Evolutionary conservation across 2,113 vertebrate genomes (phyloP), one percentile per base, ranked within the genome.

Genomic region (Ophthalmotilapia sp.): DNA sequence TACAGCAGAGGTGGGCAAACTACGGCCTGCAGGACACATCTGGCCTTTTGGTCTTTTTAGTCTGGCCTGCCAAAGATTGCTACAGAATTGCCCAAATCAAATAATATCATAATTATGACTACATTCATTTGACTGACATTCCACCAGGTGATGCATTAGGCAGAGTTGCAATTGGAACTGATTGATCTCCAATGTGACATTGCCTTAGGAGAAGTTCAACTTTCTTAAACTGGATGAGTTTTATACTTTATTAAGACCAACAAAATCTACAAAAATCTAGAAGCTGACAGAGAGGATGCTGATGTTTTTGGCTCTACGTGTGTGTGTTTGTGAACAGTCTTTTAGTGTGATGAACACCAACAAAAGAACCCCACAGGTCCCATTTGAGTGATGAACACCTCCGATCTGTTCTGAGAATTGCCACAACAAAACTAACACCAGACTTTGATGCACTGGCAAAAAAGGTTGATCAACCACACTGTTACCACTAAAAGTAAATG

Each of bases 381-480:
- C 55, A 15, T 7, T 15, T 58, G 55, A 58, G 13, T 55, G 38
- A 79, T 31, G 21, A 56, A 38, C 47, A 84, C 82, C 86, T 83
- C 73, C 12, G 19, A 73, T 81, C 84, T 47, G 5, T 70, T n/a
- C 49, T 82, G 65, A 60, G 26, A 79, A 79, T 60, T 49, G 53
- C 38, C 53, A 60, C 53, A 84, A 49, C 54, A 14, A 47, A 60
- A 47, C 21, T 58, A 53, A 70, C 58, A 17, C 51, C 60, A 80
- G 60, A 82, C 79, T 68, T 79, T 19, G 68, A 90, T 81, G 54
- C 42, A 51, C 47, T 89, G 60, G 81, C 53, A 56, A 90, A 90
- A 84, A 90, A 84, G 7, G 55, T 68, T 29, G 85, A 79, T 6
- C 85, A 87, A 82, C 79, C 82, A 79, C 85, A 90, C 55, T 82